Percentiles rank a stretch among this genome's conserved stretches.
phyloP scores from a whole-genome alignment of 2,113 vertebrate species.

The Gymnarchus niloticus region DNA sequence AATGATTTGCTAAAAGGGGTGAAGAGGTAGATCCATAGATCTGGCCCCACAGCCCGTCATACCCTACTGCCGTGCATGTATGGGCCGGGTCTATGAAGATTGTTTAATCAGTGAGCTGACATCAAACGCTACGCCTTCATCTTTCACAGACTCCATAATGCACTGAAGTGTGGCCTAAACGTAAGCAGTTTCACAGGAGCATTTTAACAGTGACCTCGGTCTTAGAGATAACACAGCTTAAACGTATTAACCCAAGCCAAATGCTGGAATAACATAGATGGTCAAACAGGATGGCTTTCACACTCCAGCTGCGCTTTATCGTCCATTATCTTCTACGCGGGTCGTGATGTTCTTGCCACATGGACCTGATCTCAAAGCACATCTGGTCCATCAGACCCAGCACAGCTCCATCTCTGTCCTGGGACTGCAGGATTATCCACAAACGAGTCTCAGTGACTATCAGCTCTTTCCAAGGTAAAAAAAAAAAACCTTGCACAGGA shows the following conservation, averaged over 20 bases:
- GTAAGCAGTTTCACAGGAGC: neutral
- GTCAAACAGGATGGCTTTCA: neutral
- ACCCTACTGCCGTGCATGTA: neutral
- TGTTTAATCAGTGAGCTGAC: neutral
- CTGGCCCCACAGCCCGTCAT: neutral
- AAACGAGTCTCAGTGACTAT: neutral
- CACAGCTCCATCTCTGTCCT: neutral
- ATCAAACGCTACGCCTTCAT: neutral
- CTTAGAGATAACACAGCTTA: neutral
- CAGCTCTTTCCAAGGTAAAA: neutral
- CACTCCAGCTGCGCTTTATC: neutral
- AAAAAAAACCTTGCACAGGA: too few relatives aligned
- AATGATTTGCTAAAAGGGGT: neutral
- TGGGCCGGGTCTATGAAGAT: too few relatives aligned
- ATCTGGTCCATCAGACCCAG: neutral
- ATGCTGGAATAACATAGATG: neutral
- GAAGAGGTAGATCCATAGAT: neutral
- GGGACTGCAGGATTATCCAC: neutral
- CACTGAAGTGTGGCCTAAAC: neutral
- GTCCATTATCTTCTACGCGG: neutral
- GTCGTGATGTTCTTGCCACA: neutral
- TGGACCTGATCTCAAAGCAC: neutral
- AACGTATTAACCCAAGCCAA: neutral
- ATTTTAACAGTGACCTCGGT: neutral
- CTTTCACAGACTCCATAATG: neutral